phyloP scores from a whole-genome alignment of 1,140 invertebrate species.

The Sitodiplosis mosellana region DNA sequence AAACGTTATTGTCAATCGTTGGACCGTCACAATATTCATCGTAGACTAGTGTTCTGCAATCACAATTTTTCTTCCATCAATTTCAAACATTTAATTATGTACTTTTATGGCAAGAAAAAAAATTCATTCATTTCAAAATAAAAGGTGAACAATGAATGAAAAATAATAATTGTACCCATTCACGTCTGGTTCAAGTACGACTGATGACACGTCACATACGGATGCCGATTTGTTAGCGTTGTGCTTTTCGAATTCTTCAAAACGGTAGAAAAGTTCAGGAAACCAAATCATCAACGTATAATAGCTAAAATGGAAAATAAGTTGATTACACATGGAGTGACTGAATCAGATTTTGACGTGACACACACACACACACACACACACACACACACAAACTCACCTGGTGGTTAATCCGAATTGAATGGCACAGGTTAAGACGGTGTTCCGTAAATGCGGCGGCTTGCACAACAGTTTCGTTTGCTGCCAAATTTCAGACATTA shows the following conservation, averaged over 20 bases:
- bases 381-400: too few relatives aligned
- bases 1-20: constrained; percentile 40
- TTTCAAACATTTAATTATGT: constrained; percentile 4
- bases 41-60: constrained; percentile 9
- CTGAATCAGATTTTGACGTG: too few relatives aligned
- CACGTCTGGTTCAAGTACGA: constrained; percentile 26
- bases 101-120: background rate
- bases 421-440: constrained; percentile 48
- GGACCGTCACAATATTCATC: constrained; percentile 34
- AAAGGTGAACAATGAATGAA: background rate
- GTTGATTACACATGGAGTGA: too few relatives aligned
- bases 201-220: constrained; percentile 48
- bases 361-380: too few relatives aligned
- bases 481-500: constrained; percentile 10
- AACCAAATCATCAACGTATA: constrained; percentile 74
- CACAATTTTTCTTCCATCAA: constrained; percentile 2
- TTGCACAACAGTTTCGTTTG: constrained; percentile 45
- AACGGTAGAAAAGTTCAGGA: constrained; percentile 57
- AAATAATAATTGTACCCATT: constrained; percentile 7
- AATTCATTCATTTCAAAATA: background rate
- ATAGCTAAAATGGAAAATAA: constrained; percentile 32
- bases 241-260: constrained; percentile 43
- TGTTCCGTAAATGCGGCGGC: constrained; percentile 47
- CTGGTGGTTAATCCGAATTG: constrained; percentile 54
- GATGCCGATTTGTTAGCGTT: constrained; percentile 42